Evolutionary conservation across 2,888 invertebrate genomes (phyloP), one percentile per base, ranked within the genome.

Genomic region (Ophion ventricosus): DNA sequence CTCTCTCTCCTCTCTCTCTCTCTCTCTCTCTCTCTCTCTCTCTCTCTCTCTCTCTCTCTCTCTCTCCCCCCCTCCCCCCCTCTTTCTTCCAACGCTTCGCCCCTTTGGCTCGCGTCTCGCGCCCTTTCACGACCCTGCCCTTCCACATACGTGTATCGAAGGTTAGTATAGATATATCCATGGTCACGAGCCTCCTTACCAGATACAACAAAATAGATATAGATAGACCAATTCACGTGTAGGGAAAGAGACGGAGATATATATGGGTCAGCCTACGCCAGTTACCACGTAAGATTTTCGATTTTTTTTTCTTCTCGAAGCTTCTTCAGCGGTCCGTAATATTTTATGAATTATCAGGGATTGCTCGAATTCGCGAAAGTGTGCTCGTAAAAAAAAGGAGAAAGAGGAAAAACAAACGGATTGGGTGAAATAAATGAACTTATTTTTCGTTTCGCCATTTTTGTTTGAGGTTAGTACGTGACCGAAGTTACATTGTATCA

Each of bases 91-190:
- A 61, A 43, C 57, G 66, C 54, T 70, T 26, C 82, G 74, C 74
- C 56, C 43, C 78, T 69, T 67, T 49, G 23, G 56, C 26, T 64
- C 80, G 40, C 79, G 64, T 56, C 77, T 83, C 78, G 72, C 73
- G 79, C 85, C 35, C 77, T 80, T 69, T 78, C 66, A 84, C 82
- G 66, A 76, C 77, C 78, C 76, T 75, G 79, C 70, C 76, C 63
- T 72, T 80, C 77, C 67, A 64, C 70, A 59, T 69, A 54, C 72
- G 73, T 73, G 29, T 49, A 26, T 29, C 54, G 11, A 66, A 35
- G 40, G 14, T 59, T 40, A 5, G 63, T 77, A 72, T 82, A 57
- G 5, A 56, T 72, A 73, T 73, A 67, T 73, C 67, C 43, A 14
- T 76, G 17, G 11, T 43, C 61, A 40, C 76, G 66, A 73, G 57